These are phyloP conservation scores for Crax fasciolata DNA, from an alignment of 2,797 vertebrate species.

Conservation along the genomic window DNA sequence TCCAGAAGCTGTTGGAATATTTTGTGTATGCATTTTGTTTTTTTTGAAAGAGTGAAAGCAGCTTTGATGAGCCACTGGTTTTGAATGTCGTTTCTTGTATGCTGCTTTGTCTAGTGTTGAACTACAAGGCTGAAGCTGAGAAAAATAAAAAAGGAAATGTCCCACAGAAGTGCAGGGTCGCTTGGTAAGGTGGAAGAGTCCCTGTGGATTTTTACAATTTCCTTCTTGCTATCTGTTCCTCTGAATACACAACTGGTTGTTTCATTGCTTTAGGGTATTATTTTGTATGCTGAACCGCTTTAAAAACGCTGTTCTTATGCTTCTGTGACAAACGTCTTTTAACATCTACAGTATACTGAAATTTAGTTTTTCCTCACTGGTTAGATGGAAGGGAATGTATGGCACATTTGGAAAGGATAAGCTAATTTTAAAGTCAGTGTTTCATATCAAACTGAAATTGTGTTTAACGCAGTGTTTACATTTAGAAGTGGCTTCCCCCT, in stretches of 20 bases:
- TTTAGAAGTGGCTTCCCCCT: background rate
- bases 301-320: background rate
- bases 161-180: background rate
- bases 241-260: background rate
- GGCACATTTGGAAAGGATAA: background rate
- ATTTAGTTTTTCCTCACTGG: background rate
- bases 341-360: background rate
- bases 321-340: background rate
- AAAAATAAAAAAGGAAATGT: background rate
- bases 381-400: background rate
- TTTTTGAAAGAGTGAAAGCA: conserved; percentile 27
- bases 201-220: background rate
- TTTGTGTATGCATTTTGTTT: conserved; percentile 15
- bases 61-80: background rate
- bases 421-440: conserved; percentile 3
- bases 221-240: background rate
- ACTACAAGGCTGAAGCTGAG: background rate
- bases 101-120: background rate
- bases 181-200: background rate
- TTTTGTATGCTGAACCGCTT: background rate
- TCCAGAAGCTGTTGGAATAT: background rate
- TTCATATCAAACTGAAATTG: background rate
- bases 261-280: background rate
- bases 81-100: background rate
- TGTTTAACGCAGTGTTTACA: background rate